Conservation (phyloP, 2,797 vertebrate species). For the Mustela erminea region DNA sequence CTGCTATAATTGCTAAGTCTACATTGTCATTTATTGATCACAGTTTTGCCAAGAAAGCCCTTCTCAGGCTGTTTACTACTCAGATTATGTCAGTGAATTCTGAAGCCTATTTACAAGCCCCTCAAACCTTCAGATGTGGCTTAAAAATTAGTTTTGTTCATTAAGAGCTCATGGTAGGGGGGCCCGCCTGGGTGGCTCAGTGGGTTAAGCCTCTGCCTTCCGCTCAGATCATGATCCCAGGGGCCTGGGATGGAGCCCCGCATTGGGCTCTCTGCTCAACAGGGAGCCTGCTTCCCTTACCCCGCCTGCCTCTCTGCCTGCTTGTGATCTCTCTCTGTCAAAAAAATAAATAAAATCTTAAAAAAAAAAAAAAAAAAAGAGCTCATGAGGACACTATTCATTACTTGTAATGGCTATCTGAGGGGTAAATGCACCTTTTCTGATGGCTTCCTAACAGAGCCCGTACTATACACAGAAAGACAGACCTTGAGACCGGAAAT, state of each 20-base stretch:
- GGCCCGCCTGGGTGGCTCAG: too few relatives aligned
- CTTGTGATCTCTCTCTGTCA: too few relatives aligned
- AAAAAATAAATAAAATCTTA: too few relatives aligned
- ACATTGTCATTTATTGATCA: not conserved
- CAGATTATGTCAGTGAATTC: not conserved
- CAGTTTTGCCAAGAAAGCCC: conserved; percentile 34
- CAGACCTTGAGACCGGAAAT: not conserved
- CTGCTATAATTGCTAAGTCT: not conserved
- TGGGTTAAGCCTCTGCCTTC: too few relatives aligned
- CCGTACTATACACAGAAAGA: not conserved
- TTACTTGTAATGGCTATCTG: not conserved
- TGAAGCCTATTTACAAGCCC: not conserved
- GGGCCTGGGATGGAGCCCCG: too few relatives aligned
- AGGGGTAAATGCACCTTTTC: not conserved
- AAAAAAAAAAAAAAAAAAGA: not conserved
- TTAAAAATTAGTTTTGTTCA: not conserved
- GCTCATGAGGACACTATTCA: not conserved
- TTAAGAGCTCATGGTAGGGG: not conserved
- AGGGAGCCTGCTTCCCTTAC: too few relatives aligned
- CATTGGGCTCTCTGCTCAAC: too few relatives aligned
- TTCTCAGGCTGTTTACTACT: not conserved
- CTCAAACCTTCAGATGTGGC: not conserved
- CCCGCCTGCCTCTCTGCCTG: too few relatives aligned
- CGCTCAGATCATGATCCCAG: too few relatives aligned
- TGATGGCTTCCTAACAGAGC: not conserved